phyloP scores from a whole-genome alignment of 2,888 invertebrate genomes.

The Pseudococcus viburni region DNA sequence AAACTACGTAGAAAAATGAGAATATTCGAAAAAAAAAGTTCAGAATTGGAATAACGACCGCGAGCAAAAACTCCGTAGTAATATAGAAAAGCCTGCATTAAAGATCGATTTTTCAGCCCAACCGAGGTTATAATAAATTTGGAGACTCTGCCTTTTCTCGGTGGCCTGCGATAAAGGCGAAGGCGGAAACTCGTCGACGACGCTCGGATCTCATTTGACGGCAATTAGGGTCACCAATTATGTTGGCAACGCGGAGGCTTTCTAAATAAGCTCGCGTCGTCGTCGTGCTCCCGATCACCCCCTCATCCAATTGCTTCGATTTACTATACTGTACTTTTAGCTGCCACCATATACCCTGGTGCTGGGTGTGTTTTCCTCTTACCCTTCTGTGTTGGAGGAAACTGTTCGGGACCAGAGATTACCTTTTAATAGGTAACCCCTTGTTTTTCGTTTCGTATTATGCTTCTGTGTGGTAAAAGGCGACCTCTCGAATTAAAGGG shows the following conservation, averaged over 20 bases:
- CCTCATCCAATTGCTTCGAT: neutral
- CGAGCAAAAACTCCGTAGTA: neutral
- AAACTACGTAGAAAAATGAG: neutral
- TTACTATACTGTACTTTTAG: constrained; percentile 3
- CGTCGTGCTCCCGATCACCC: neutral
- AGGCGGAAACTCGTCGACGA: constrained; percentile 32
- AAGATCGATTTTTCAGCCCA: constrained; percentile 18
- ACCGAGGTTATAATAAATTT: neutral
- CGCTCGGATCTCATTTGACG: constrained; percentile 28
- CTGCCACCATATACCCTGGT: neutral
- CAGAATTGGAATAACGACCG: neutral
- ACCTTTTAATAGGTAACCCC: too few species aligned
- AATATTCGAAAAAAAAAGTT: neutral
- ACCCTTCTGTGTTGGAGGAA: too few species aligned
- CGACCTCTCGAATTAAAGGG: too few species aligned
- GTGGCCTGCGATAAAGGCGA: constrained; percentile 3
- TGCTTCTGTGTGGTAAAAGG: too few species aligned
- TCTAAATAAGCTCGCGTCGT: constrained; percentile 28
- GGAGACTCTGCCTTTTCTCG: neutral
- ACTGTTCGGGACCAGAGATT: too few species aligned
- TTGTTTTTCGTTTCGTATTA: too few species aligned
- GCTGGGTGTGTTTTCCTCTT: neutral
- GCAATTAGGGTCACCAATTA: constrained; percentile 39
- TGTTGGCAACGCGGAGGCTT: constrained; percentile 11
- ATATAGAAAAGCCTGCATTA: neutral